These are phyloP conservation scores for Aporophyla lueneburgensis DNA, from an alignment of 2,888 invertebrate species.

Conservation along the genomic window DNA sequence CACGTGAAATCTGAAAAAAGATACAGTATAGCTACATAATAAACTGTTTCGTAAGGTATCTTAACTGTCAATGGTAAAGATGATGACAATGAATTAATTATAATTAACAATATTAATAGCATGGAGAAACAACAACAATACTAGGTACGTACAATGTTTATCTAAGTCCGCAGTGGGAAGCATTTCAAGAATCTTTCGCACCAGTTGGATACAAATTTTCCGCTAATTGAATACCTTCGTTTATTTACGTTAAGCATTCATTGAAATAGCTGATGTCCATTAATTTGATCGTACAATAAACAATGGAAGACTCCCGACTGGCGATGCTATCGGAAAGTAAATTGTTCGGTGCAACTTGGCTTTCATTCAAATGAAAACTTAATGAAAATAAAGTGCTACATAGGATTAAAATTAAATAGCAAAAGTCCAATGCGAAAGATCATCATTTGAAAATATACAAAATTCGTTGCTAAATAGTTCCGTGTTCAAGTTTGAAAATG, in stretches of 20 bases:
- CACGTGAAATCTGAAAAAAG: not conserved
- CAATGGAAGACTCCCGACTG: slow-evolving; percentile 24
- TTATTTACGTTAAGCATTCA: slow-evolving; percentile 38
- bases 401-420: not conserved
- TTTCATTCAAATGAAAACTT: slow-evolving; percentile 4
- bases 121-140: not conserved
- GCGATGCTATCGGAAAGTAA: slow-evolving; percentile 19
- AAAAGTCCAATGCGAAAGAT: not conserved
- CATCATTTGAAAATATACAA: too few relatives aligned
- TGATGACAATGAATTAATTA: not conserved
- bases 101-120: not conserved
- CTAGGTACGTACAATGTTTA: not conserved
- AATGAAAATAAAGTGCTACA: not conserved
- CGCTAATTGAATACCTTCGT: slow-evolving; percentile 33
- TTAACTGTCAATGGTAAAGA: not conserved
- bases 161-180: not conserved
- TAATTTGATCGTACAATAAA: slow-evolving; percentile 38
- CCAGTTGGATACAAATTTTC: slow-evolving; percentile 41
- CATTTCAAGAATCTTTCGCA: slow-evolving; percentile 21
- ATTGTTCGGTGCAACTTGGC: slow-evolving; percentile 3
- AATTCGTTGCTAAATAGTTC: not conserved
- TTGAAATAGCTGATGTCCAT: slow-evolving; percentile 36
- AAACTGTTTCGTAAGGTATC: not conserved
- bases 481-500: not conserved
- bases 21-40: not conserved